Conservation (phyloP, 2,888 invertebrate genomes). For the Nomada fabriciana region DNA sequence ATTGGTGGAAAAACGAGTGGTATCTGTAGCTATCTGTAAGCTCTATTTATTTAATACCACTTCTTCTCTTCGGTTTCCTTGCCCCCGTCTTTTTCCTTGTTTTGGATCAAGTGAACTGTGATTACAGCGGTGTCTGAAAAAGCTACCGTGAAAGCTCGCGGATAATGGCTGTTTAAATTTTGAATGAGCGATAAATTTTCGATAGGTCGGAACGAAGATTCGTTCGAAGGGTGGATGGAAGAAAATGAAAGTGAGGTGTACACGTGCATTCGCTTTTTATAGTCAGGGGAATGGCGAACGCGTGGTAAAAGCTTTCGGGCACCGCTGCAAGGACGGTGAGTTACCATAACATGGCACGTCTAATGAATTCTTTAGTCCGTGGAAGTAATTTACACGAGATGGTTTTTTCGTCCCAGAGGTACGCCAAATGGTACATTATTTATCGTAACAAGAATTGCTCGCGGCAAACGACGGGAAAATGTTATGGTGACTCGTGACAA, state of each 20-base stretch:
- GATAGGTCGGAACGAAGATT: not conserved
- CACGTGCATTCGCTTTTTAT: not conserved
- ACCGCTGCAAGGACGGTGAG: not conserved
- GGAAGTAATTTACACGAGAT: not conserved
- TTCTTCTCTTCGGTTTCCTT: not conserved
- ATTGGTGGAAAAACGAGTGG: too few species aligned
- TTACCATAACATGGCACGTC: conserved; percentile 3
- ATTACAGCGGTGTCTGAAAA: not conserved
- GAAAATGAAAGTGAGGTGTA: not conserved
- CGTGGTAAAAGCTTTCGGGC: not conserved
- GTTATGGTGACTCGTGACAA: too few species aligned
- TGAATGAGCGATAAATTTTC: conserved; percentile 5
- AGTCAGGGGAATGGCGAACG: not conserved
- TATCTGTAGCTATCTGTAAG: too few species aligned
- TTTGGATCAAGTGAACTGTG: not conserved
- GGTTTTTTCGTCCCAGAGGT: too few species aligned
- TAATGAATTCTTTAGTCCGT: not conserved
- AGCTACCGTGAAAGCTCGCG: not conserved
- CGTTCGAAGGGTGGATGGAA: not conserved
- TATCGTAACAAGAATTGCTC: too few species aligned
- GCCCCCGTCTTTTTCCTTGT: not conserved
- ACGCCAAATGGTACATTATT: too few species aligned
- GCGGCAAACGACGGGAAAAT: too few species aligned
- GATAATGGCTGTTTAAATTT: not conserved
- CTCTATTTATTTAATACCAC: too few species aligned